phyloP scores from a whole-genome alignment of 2,888 invertebrate species.

The Lordiphosa fenestrarum region DNA sequence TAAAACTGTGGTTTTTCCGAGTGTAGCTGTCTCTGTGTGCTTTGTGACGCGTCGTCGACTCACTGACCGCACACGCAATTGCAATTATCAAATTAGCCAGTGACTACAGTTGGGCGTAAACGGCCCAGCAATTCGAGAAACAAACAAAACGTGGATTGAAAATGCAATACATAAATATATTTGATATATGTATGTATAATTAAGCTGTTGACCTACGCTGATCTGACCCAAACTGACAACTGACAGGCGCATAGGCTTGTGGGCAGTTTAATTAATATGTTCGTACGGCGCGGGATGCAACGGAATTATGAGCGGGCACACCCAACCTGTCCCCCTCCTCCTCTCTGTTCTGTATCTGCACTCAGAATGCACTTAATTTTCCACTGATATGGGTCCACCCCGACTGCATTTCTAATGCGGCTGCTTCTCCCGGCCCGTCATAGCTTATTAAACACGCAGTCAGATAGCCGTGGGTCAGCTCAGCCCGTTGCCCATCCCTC shows the following conservation, averaged over 20 bases:
- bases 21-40: too few relatives aligned
- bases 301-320: constrained; percentile 35
- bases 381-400: constrained; percentile 29
- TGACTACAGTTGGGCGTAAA: constrained; percentile 3
- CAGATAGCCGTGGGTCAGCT: neutral
- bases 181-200: constrained; percentile 58
- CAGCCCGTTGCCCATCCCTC: constrained; percentile 2
- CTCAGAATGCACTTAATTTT: constrained; percentile 39
- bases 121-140: constrained; percentile 39
- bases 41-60: constrained; percentile 13
- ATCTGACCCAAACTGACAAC: constrained; percentile 21
- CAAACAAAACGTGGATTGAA: constrained; percentile 41
- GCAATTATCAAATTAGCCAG: constrained; percentile 71
- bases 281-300: constrained; percentile 42
- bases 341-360: constrained; percentile 7
- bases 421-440: constrained; percentile 43
- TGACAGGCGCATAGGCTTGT: constrained; percentile 68
- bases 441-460: constrained; percentile 68
- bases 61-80: constrained; percentile 44
- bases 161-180: constrained; percentile 36
- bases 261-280: constrained; percentile 68
- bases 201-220: constrained; percentile 54
- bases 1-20: too few relatives aligned
- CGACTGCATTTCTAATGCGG: constrained; percentile 29
- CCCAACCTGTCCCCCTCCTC: constrained; percentile 22